These are phyloP conservation scores for Phaethornis superciliosus DNA, from an alignment of 2,113 vertebrate genomes.

Conservation along the genomic window DNA sequence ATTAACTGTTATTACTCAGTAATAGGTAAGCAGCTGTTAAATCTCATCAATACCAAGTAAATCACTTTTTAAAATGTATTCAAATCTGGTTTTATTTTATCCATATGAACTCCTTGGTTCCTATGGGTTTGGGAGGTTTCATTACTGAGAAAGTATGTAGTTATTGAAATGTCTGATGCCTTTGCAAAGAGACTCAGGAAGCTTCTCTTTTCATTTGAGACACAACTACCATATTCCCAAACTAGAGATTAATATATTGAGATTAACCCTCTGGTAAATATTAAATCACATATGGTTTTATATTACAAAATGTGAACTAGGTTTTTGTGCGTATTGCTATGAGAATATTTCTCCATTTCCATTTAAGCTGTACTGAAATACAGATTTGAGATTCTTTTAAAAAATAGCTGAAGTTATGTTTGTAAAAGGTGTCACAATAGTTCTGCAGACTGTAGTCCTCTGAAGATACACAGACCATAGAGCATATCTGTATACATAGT, in stretches of 20 bases:
- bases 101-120: constrained; percentile 7
- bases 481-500: background rate
- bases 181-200: background rate
- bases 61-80: constrained; percentile 54
- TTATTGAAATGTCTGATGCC: background rate
- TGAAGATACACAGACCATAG: background rate
- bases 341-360: background rate
- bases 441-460: background rate
- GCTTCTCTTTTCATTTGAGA: background rate
- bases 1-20: constrained; percentile 53
- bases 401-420: background rate
- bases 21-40: constrained; percentile 61
- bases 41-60: constrained; percentile 58
- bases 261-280: constrained; percentile 9
- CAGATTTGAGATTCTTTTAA: background rate
- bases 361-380: background rate
- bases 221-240: constrained; percentile 32
- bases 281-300: background rate
- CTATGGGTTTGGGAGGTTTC: constrained; percentile 33
- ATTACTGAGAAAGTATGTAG: constrained; percentile 6
- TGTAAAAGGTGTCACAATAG: background rate
- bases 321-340: background rate
- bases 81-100: constrained; percentile 33
- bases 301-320: constrained; percentile 3
- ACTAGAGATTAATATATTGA: background rate